phyloP scores from a whole-genome alignment of 2,888 invertebrate genomes.

The Polyploca ridens region DNA sequence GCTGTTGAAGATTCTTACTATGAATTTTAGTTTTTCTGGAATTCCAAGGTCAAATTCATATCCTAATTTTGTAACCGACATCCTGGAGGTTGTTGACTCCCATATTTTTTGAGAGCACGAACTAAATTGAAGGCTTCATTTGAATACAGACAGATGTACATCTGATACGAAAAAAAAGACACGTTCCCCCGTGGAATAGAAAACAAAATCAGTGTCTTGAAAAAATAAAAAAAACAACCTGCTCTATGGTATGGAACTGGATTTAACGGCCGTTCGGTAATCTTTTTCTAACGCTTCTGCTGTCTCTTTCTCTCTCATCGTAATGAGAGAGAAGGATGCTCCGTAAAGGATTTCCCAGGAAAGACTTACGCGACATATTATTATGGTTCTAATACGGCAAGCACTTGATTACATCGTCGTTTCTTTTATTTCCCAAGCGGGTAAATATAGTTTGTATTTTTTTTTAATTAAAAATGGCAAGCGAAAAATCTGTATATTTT shows the following conservation, averaged over 20 bases:
- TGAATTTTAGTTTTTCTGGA: neutral
- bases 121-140: neutral
- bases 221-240: constrained; percentile 15
- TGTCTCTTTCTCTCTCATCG: neutral
- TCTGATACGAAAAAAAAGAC: constrained; percentile 13
- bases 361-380: neutral
- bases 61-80: neutral
- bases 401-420: neutral
- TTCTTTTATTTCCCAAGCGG: neutral
- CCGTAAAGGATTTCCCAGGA: constrained; percentile 9
- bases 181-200: constrained; percentile 14
- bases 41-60: constrained; percentile 9
- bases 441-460: no score
- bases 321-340: neutral
- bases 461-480: no score
- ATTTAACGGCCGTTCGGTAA: constrained; percentile 14
- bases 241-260: constrained; percentile 14
- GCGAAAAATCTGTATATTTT: no score
- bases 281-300: constrained; percentile 5
- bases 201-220: constrained; percentile 10
- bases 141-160: constrained; percentile 13
- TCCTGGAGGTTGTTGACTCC: constrained; percentile 5
- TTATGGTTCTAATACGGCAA: neutral
- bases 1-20: neutral
- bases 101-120: neutral